Evolutionary conservation across 2,888 invertebrate species (phyloP).

Genomic region (Drosophila pseudotalamancana): DNA sequence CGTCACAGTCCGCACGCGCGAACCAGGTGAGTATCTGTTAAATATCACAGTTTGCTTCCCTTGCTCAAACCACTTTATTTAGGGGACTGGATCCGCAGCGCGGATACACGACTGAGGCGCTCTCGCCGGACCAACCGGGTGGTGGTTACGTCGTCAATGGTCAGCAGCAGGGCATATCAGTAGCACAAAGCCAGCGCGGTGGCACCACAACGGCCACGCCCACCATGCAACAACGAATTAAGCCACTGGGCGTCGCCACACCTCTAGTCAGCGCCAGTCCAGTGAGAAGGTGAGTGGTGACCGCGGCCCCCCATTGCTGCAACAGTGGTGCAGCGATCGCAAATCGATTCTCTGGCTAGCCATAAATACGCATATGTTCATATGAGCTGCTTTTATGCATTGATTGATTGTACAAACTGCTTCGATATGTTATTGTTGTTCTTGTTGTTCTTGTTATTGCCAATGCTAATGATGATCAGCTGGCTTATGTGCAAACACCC

Average conservation of each 20-base stretch:
- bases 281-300: conserved; percentile 90
- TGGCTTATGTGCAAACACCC: neutral
- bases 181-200: conserved; percentile 85
- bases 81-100: conserved; percentile 88
- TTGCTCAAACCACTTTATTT: no score
- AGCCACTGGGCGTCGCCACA: conserved; percentile 94
- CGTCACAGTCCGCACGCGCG: conserved; percentile 93
- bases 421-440: conserved; percentile 12
- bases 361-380: neutral
- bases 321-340: neutral
- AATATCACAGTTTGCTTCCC: neutral
- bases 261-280: conserved; percentile 94
- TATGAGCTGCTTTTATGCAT: conserved; percentile 1
- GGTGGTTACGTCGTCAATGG: conserved; percentile 66
- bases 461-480: neutral
- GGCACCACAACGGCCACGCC: conserved; percentile 87
- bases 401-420: conserved; percentile 2
- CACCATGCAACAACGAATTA: conserved; percentile 95
- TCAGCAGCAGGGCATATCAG: conserved; percentile 76
- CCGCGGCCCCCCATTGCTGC: neutral
- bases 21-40: conserved; percentile 85
- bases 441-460: neutral
- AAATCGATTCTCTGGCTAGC: conserved; percentile 2
- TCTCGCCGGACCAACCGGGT: conserved; percentile 87
- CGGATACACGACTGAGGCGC: conserved; percentile 86